Base-by-base conservation (phyloP, 2,113 vertebrate species). In the Rhynchomys soricoides region DNA sequence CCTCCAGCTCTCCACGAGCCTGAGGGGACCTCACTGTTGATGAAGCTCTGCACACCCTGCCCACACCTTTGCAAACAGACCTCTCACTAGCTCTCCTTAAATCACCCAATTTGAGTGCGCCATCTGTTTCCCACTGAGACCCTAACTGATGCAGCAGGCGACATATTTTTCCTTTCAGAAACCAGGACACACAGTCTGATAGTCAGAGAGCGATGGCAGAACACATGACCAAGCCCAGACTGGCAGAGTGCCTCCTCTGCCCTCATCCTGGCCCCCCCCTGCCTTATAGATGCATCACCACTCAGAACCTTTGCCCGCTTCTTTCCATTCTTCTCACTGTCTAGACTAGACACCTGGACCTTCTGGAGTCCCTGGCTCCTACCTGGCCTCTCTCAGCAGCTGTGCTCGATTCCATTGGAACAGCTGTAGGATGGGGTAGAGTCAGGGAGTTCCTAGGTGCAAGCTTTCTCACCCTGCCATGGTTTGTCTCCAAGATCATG, bases 51-150 rank as follows among this genome's bases (percentile, higher is more conserved):
- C 24, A 24, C 4, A 26, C 37, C 17, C 64, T 77, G 70, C 89
- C 91, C 64, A 82, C 62, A 89, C 59, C 97, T 96, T 86, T 89
- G 89, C 87, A 77, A 90, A 95, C 1, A 97, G 93, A 94, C 88
- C 95, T 78, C 93, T 86, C 86, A 57, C 45, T 74, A 86, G 79
- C 86, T 81, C 43, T 62, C 87, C 87, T 91, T 83, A 95, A 97
- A 78, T 87, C 79, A 62, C 78, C 68, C 68, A 73, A 3, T 57
- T 91, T 74, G 86, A 96, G 86, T 2, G 2, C 52, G 48, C 97
- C 94, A 93, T 97, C 97, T 98, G 96, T 90, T 97, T 94, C 93
- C 96, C 78, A 86, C 86, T 70, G 93, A 94, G 96, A 94, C 86
- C 94, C 75, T 95, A 52, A 97, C 85, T 5, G 91, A 57, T 77